These are phyloP conservation scores for Loripinus fragilis DNA, from an alignment of 2,888 invertebrate species.

Conservation along the genomic window DNA sequence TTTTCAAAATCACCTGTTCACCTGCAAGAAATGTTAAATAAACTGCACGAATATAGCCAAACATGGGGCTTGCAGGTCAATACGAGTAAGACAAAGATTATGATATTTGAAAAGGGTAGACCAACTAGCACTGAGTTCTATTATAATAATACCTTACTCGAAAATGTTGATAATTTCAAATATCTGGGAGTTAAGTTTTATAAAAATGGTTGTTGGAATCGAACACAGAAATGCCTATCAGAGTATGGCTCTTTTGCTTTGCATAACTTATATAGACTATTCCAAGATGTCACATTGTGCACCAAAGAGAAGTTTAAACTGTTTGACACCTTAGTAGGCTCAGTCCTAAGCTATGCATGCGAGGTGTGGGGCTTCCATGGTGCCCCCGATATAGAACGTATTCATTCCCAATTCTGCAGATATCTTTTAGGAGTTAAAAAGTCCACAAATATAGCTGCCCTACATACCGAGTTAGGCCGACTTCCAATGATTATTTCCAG, in stretches of 20 bases:
- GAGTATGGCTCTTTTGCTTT: slow-evolving; percentile 8
- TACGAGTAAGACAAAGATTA: too few relatives aligned
- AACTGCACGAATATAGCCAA: background rate
- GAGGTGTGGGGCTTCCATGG: background rate
- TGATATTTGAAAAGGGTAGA: slow-evolving; percentile 4
- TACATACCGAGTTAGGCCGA: background rate
- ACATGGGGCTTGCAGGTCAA: slow-evolving; percentile 2
- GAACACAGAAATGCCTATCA: background rate
- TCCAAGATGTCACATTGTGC: background rate
- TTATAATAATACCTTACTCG: background rate
- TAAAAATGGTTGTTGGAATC: slow-evolving; percentile 11
- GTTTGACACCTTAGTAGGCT: background rate
- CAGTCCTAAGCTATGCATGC: background rate
- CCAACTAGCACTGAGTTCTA: background rate
- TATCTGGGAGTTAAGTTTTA: slow-evolving; percentile 17
- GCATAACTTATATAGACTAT: background rate
- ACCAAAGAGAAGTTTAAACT: slow-evolving; percentile 2
- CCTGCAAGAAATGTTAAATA: background rate
- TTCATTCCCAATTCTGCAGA: background rate
- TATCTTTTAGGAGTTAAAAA: too few relatives aligned
- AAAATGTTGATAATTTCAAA: slow-evolving; percentile 7
- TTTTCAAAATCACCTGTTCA: background rate
- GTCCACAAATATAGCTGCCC: background rate
- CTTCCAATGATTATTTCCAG: background rate
- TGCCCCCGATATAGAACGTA: background rate